Base-by-base conservation (phyloP, 1,140 invertebrate species). In the Lepidurus apus region DNA sequence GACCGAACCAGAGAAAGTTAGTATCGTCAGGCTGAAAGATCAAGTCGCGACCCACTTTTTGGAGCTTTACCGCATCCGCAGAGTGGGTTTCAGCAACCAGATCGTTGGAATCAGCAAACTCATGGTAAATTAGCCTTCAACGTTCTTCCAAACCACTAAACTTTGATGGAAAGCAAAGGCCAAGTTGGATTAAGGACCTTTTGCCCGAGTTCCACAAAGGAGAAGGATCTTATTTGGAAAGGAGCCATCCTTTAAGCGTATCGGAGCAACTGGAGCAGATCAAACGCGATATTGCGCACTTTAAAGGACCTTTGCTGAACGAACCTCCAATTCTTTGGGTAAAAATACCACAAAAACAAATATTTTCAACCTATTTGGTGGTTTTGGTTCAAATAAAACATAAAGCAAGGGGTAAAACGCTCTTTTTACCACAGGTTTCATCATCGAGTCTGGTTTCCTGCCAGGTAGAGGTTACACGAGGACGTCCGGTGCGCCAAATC, bases 31-130 rank as follows among this genome's bases (percentile, higher is more conserved):
- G 13, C 53, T 65, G 17, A 65, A 65, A 65, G 53, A 65, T 17
- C 53, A 21, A 65, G 21, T 65, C 7, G 53, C 53, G 53, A 21
- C 17, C 7, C 42, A 82, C 78, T 65, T n/a, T 65, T 65, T 65
- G 65, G 80, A 86, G 10, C 81, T 82, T 21, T 78, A 88, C 1
- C 79, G 84, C 11, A 81, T 84, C 1, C 87, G 88, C 83, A 82
- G 90, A 79, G 74, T 84, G 0, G 84, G 83, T 9, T 82, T 92
- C 1, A 84, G 84, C 82, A 78, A 84, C n/a, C 81, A 88, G 1
- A 65, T 65, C 21, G 53, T 65, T 13, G 53, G 53, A 17, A 65
- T 65, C 8, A 65, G 17, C 7, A 65, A 65, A 65, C 53, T 82
- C 90, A 88, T 83, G 86, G 77, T 80, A 43, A 74, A 44, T 9